Evolutionary conservation across 92 coral and sea anemone species (phyloP), one percentile per base, ranked within the genome.

Genomic region (Hydrozoanthus gracilis): DNA sequence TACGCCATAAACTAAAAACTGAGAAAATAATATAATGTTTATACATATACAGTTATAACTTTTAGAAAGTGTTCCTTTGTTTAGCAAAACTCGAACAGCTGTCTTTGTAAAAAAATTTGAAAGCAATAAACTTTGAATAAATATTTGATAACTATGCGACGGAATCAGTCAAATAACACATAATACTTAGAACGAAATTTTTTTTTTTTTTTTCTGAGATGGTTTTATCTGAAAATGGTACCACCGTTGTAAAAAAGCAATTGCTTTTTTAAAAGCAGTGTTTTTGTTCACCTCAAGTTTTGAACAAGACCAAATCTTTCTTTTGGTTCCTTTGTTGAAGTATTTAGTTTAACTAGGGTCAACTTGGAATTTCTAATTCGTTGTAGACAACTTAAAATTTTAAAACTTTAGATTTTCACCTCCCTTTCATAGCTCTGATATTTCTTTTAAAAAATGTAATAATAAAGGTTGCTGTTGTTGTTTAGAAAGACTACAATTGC

Each of bases 1-100:
- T 58, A 58, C 65, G 65, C 65, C 65, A 58, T 58, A 58, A 58
- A 58, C 65, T 58, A 58, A 58, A 58, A 58, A 58, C 65, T 58
- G 65, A 58, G 65, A 58, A 58, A 58, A 58, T 58, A 58, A 58
- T 58, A 58, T 58, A 58, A 54, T 54, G 60, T 54, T 0, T 54
- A 54, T 54, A 54, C 60, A 54, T 54, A 54, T 54, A 54, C 60
- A 54, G 60, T 54, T 54, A 2, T 54, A 54, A 2, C 60, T 54
- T 54, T 54, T 54, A 54, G 60, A 54, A 54, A 54, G 60, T 54
- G 60, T 54, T 54, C 60, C 60, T 54, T 54, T 54, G 60, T 54
- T 52, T 54, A 54, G 60, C 60, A 54, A 54, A 54, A 54, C 60
- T 54, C 60, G 60, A 54, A 54, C 60, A 54, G 60, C 60, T 54